These are phyloP conservation scores for Palythoa caribaeorum DNA, from an alignment of 92 coral and sea anemone species.

Conservation along the genomic window DNA sequence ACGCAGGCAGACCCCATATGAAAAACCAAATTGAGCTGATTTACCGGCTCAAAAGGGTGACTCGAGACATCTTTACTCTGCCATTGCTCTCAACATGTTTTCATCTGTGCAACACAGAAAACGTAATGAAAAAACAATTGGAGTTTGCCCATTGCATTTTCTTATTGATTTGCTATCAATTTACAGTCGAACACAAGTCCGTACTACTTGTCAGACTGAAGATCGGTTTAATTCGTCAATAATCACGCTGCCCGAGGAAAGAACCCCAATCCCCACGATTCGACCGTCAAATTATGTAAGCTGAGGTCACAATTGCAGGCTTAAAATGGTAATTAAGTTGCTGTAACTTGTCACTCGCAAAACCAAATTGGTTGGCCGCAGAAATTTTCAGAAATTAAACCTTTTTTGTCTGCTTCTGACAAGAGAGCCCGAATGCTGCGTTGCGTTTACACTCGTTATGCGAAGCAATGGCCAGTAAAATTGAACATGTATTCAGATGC, in stretches of 20 bases:
- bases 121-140: slow-evolving; percentile 19
- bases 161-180: not conserved
- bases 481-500: not conserved
- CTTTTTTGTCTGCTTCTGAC: not conserved
- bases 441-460: not conserved
- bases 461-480: not conserved
- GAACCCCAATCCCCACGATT: slow-evolving; percentile 26
- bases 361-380: not conserved
- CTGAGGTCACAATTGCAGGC: slow-evolving; percentile 44
- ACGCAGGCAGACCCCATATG: slow-evolving; percentile 45
- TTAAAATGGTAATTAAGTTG: slow-evolving; percentile 50
- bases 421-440: not conserved
- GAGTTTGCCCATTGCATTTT: not conserved
- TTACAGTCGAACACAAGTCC: not conserved
- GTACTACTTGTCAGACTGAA: not conserved
- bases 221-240: slow-evolving; percentile 21
- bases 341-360: slow-evolving; percentile 47
- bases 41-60: not conserved
- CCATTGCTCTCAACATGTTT: slow-evolving; percentile 23
- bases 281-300: slow-evolving; percentile 46
- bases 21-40: not conserved
- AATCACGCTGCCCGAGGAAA: slow-evolving; percentile 4
- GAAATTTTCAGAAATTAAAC: not conserved
- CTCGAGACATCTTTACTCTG: slow-evolving; percentile 23
- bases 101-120: slow-evolving; percentile 16